Conservation (phyloP, 2,888 invertebrate genomes). For the Papilio gigon region DNA sequence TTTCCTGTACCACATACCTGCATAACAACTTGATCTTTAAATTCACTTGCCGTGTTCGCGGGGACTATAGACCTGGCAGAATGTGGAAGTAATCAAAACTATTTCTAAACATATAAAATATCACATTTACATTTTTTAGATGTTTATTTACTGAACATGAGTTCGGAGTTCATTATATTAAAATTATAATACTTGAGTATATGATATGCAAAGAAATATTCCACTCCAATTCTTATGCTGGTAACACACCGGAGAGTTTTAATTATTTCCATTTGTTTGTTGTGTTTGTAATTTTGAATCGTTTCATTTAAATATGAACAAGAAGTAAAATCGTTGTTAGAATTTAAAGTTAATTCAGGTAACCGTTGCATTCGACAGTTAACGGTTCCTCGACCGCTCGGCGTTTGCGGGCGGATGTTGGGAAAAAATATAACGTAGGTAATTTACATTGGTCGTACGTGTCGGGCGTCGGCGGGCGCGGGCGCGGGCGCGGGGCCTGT, state of each 20-base stretch:
- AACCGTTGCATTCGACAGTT: slow-evolving; percentile 15
- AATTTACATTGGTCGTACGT: slow-evolving; percentile 59
- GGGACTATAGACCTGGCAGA: background rate
- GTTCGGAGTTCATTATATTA: background rate
- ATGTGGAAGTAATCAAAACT: background rate
- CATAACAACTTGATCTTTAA: slow-evolving; percentile 5
- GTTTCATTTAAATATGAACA: background rate
- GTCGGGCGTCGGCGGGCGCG: slow-evolving; percentile 51
- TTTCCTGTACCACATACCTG: slow-evolving; percentile 6
- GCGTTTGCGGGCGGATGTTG: slow-evolving; percentile 47
- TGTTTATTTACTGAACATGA: background rate
- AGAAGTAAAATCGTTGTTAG: background rate
- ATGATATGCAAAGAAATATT: background rate
- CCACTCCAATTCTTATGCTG: background rate
- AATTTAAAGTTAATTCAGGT: background rate
- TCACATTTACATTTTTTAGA: no score
- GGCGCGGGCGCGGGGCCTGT: slow-evolving; percentile 44
- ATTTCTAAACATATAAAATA: background rate
- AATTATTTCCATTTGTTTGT: background rate
- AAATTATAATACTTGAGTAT: no score
- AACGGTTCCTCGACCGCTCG: slow-evolving; percentile 31
- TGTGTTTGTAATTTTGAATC: background rate
- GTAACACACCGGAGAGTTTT: background rate
- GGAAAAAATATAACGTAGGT: slow-evolving; percentile 46
- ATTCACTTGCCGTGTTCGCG: background rate